Evolutionary conservation across 2,113 vertebrate genomes (phyloP).

Genomic region (Chroicocephalus ridibundus): DNA sequence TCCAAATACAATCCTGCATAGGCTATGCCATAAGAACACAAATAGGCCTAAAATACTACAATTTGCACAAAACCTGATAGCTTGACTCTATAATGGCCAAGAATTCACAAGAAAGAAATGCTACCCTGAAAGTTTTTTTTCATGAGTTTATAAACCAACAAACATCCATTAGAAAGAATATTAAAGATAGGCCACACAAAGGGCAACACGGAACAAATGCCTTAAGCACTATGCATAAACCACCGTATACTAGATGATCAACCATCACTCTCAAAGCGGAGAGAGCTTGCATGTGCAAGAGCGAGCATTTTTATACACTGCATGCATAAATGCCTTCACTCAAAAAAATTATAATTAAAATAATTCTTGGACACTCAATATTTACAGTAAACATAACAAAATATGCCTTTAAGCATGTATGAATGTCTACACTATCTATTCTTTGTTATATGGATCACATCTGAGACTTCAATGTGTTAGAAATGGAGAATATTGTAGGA

Average conservation of each 20-base stretch:
- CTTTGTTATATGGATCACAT: not conserved
- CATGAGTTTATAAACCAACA: not conserved
- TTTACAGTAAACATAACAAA: not conserved
- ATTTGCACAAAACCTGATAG: not conserved
- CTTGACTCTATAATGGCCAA: not conserved
- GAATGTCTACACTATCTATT: not conserved
- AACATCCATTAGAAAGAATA: not conserved
- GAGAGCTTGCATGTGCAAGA: not conserved
- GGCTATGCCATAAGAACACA: not conserved
- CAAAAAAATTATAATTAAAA: not conserved
- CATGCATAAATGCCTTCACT: not conserved
- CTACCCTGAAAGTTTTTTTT: not conserved
- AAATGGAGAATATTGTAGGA: not conserved
- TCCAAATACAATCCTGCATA: not conserved
- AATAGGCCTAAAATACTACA: not conserved
- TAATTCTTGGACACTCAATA: not conserved
- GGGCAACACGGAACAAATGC: not conserved
- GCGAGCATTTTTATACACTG: not conserved
- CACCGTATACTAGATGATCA: not conserved
- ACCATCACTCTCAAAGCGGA: not conserved
- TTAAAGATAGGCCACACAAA: not conserved
- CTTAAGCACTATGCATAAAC: not conserved
- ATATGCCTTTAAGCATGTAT: not conserved
- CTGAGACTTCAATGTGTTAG: not conserved
- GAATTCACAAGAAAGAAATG: not conserved